Percentiles rank a stretch among this genome's conserved stretches.
Evolutionary conservation across 2,113 vertebrate species (phyloP).

Genomic region (Cnemophilus loriae): DNA sequence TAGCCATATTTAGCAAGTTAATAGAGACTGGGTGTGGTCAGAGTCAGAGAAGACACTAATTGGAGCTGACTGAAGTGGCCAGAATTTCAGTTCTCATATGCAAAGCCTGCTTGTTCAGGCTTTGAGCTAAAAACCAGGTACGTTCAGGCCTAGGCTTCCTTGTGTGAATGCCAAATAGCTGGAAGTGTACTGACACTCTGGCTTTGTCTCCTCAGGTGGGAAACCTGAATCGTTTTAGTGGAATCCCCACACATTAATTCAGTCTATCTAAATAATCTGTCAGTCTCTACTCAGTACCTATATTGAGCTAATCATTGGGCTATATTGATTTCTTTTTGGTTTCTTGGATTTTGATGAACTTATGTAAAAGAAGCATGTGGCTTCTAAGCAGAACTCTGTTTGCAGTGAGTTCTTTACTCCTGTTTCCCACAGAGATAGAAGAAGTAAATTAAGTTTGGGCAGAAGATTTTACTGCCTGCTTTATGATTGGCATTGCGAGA

Average conservation of each 20-base stretch:
- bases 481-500: accelerated
- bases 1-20: not conserved
- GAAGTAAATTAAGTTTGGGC: not conserved
- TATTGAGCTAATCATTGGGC: not conserved
- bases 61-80: not conserved
- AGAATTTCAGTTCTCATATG: not conserved
- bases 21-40: not conserved
- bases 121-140: not conserved
- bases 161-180: not conserved
- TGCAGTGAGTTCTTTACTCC: not conserved
- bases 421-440: not conserved
- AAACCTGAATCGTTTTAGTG: not conserved
- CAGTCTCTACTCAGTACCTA: not conserved
- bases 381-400: not conserved
- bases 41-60: not conserved
- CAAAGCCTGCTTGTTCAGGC: not conserved
- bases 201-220: not conserved
- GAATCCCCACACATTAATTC: not conserved
- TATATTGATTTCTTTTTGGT: not conserved
- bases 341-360: not conserved
- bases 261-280: not conserved
- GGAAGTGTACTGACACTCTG: not conserved
- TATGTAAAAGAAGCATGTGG: not conserved
- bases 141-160: not conserved
- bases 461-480: not conserved